Evolutionary conservation across 2,797 vertebrate genomes (phyloP).

Genomic region (Pantherophis vulpinus): DNA sequence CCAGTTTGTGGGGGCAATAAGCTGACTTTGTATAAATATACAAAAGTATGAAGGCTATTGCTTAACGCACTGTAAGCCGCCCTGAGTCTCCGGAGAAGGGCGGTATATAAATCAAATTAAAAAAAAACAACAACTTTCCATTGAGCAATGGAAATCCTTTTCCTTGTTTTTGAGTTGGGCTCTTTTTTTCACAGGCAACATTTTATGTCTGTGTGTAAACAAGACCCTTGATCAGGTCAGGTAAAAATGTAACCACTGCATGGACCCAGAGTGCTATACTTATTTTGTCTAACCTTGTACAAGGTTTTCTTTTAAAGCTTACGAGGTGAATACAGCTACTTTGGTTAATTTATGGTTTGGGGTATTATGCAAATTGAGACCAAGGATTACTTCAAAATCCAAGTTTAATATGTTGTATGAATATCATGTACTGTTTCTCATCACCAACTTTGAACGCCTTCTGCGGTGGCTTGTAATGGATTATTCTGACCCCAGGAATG

Average conservation of each 20-base stretch:
- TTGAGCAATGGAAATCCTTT: neutral
- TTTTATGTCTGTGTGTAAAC: neutral
- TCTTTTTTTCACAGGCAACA: neutral
- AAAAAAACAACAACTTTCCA: no score
- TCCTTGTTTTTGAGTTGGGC: neutral
- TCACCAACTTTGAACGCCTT: neutral
- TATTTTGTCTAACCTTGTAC: neutral
- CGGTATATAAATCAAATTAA: no score
- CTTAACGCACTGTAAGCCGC: no score
- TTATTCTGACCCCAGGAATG: neutral
- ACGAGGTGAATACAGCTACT: neutral
- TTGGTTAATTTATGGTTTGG: neutral
- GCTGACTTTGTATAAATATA: no score
- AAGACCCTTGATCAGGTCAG: neutral
- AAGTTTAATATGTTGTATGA: neutral
- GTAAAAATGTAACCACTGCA: neutral
- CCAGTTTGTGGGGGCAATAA: no score
- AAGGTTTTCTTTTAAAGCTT: neutral
- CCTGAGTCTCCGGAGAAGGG: no score
- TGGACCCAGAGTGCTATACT: neutral
- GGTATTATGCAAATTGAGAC: neutral
- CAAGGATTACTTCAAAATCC: neutral
- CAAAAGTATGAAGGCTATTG: no score
- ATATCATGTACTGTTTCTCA: neutral
- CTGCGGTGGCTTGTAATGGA: neutral